phyloP scores from a whole-genome alignment of 2,888 invertebrate genomes.

The Biston betularia region DNA sequence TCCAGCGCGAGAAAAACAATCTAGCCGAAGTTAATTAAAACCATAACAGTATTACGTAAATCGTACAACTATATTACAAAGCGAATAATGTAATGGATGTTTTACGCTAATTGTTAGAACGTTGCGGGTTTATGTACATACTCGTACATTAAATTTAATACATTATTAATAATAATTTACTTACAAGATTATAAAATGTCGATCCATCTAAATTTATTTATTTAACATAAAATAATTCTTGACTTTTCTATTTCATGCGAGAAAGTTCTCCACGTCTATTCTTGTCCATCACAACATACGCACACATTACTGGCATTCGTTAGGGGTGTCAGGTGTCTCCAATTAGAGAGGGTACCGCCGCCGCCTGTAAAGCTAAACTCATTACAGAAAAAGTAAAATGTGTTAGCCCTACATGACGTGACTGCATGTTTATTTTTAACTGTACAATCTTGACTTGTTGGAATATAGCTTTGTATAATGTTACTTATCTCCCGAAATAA shows the following conservation, averaged over 20 bases:
- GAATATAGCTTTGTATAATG: too few relatives aligned
- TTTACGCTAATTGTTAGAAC: too few relatives aligned
- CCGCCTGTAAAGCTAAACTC: slow-evolving; percentile 37
- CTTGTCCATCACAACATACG: slow-evolving; percentile 5
- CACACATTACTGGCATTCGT: slow-evolving; percentile 18
- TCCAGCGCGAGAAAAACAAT: too few relatives aligned
- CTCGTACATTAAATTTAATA: too few relatives aligned
- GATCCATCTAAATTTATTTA: neutral
- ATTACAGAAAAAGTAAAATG: slow-evolving; percentile 43
- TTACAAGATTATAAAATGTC: too few relatives aligned
- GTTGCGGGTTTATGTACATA: too few relatives aligned
- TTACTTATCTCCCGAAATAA: too few relatives aligned
- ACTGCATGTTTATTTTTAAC: slow-evolving; percentile 9
- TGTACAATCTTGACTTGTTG: neutral
- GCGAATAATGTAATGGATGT: too few relatives aligned
- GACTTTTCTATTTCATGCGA: neutral
- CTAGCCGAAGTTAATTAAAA: too few relatives aligned
- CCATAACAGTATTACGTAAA: too few relatives aligned
- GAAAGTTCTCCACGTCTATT: neutral
- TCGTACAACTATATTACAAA: too few relatives aligned
- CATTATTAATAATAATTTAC: too few relatives aligned
- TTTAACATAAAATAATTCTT: neutral
- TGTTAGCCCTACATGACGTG: slow-evolving; percentile 4
- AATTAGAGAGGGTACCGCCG: slow-evolving; percentile 46
- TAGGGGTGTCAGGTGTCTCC: slow-evolving; percentile 49